Conservation (phyloP, 2,888 invertebrate genomes). For the Autographa pulchrina region DNA sequence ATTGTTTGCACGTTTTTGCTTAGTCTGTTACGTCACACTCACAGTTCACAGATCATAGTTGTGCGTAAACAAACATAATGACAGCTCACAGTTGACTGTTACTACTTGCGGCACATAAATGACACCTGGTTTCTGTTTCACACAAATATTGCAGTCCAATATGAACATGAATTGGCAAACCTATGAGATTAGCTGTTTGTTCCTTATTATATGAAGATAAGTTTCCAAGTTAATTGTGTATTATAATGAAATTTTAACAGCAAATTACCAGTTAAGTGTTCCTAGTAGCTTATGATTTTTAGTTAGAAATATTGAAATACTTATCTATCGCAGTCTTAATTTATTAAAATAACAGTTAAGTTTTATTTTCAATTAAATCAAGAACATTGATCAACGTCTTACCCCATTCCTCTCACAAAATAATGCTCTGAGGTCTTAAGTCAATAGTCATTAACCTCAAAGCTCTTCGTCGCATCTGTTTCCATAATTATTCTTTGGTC, state of each 20-base stretch:
- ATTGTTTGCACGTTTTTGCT: background rate
- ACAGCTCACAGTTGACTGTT: constrained; percentile 10
- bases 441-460: constrained; percentile 39
- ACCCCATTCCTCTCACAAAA: background rate
- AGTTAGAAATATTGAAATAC: too few relatives aligned
- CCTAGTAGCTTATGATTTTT: too few relatives aligned
- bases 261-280: too few relatives aligned
- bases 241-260: too few relatives aligned
- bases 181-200: too few relatives aligned
- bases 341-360: background rate
- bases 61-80: background rate
- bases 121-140: background rate
- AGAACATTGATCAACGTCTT: background rate
- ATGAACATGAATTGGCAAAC: background rate
- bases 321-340: background rate
- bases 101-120: constrained; percentile 6
- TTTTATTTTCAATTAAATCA: too few relatives aligned
- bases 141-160: background rate
- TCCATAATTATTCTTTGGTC: constrained; percentile 58
- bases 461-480: constrained; percentile 33
- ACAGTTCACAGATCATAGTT: constrained; percentile 18
- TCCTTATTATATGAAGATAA: too few relatives aligned
- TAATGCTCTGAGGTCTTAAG: background rate
- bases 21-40: constrained; percentile 15
- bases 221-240: too few relatives aligned